Conservation (phyloP, 2,113 vertebrate species). For the Larimichthys polyactis region DNA sequence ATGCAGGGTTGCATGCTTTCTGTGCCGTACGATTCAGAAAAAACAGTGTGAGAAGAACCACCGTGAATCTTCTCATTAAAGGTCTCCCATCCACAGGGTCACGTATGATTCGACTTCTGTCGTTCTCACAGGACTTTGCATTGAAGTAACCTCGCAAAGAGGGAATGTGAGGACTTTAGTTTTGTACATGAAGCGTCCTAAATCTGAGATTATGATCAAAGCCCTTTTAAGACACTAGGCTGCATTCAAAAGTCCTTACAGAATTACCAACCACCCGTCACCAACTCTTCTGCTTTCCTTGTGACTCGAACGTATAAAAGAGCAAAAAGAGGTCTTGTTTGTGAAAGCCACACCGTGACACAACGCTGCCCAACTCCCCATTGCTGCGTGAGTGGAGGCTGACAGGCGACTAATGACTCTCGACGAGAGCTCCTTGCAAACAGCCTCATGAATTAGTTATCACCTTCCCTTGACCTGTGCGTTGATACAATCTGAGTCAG, state of each 20-base stretch:
- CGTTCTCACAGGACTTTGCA: not conserved
- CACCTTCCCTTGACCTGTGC: conserved; percentile 57
- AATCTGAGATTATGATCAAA: conserved; percentile 38
- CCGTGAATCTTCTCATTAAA: conserved; percentile 2
- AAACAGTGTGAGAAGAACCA: not conserved
- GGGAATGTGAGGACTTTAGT: not conserved
- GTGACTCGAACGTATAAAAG: conserved; percentile 31
- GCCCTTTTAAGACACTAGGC: conserved; percentile 2
- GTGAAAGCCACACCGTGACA: conserved; percentile 32
- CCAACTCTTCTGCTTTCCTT: conserved; percentile 16
- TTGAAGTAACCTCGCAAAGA: not conserved
- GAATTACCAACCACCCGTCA: not conserved
- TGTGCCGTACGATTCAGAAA: not conserved
- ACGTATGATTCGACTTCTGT: not conserved
- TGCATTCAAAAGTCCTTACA: conserved; percentile 10
- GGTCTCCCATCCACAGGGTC: not conserved
- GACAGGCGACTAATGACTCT: conserved; percentile 69
- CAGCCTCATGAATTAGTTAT: conserved; percentile 72
- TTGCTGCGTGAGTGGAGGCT: conserved; percentile 26
- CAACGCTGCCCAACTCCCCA: conserved; percentile 32
- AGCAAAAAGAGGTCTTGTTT: conserved; percentile 54
- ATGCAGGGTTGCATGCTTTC: not conserved
- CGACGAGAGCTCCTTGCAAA: conserved; percentile 32
- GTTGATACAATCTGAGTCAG: conserved; percentile 60
- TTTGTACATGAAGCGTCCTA: not conserved